Evolutionary conservation across 2,888 invertebrate genomes (phyloP).

Genomic region (Hydroisotoma schaefferi): DNA sequence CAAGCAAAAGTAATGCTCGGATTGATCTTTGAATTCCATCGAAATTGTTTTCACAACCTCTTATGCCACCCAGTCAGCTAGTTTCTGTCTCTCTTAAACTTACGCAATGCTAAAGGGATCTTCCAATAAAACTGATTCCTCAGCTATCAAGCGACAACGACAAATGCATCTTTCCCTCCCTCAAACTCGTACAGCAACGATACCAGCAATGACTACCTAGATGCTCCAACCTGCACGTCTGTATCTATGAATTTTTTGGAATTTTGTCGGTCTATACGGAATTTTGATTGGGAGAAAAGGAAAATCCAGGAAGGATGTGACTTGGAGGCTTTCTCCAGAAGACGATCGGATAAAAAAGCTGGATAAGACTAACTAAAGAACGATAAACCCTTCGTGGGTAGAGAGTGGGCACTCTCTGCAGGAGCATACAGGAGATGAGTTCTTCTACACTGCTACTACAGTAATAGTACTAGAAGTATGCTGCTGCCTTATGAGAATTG

Average conservation of each 20-base stretch:
- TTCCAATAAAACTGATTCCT: constrained; percentile 3
- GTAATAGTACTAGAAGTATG: too few species aligned
- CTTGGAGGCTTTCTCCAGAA: constrained; percentile 6
- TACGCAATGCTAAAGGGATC: constrained; percentile 3
- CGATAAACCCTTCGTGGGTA: constrained; percentile 4
- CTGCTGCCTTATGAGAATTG: constrained; percentile 2
- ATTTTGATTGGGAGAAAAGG: constrained; percentile 13
- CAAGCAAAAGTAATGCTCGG: constrained; percentile 10
- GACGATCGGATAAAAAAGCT: constrained; percentile 6
- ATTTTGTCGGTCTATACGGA: constrained; percentile 10
- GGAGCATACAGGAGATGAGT: background rate
- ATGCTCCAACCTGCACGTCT: background rate
- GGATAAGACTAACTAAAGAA: constrained; percentile 9
- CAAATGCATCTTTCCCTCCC: background rate
- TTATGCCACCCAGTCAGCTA: background rate
- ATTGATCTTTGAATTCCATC: constrained; percentile 11
- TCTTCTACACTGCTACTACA: too few species aligned
- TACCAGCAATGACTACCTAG: background rate
- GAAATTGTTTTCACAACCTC: constrained; percentile 14
- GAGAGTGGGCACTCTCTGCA: background rate
- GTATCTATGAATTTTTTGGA: constrained; percentile 6
- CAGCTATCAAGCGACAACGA: background rate
- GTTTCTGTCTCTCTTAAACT: background rate
- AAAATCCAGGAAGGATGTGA: constrained; percentile 15
- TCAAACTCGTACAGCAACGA: too few species aligned